Evolutionary conservation across 2,888 invertebrate species (phyloP).

Genomic region (Limnephilus rhombicus): DNA sequence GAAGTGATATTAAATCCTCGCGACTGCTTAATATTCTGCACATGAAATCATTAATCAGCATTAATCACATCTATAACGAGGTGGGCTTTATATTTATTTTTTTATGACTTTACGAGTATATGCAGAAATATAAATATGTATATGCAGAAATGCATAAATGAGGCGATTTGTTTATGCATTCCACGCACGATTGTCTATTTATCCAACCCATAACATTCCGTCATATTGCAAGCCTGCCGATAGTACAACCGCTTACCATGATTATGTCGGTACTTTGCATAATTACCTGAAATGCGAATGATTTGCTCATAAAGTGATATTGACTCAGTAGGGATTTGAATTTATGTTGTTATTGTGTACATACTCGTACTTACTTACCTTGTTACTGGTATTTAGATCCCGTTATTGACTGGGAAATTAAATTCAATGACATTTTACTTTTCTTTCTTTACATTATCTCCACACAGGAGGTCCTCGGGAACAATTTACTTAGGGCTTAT

Average conservation of each 20-base stretch:
- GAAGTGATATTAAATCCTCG: neutral
- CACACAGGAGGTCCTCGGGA: too few relatives aligned
- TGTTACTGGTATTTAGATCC: neutral
- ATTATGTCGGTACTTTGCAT: neutral
- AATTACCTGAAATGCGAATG: slow-evolving; percentile 1
- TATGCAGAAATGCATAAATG: neutral
- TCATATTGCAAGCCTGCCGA: neutral
- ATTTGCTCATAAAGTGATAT: neutral
- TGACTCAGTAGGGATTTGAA: neutral
- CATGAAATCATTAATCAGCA: neutral
- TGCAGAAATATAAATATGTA: neutral
- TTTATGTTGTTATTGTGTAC: neutral
- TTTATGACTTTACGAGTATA: neutral
- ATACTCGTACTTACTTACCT: neutral
- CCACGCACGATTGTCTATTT: neutral
- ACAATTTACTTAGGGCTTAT: too few relatives aligned
- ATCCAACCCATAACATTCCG: neutral
- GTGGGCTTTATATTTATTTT: neutral
- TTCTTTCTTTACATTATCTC: too few relatives aligned
- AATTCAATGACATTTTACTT: too few relatives aligned
- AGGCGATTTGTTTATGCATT: neutral
- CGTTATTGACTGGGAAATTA: neutral
- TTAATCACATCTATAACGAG: neutral
- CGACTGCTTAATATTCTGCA: neutral
- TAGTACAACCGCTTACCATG: neutral